Evolutionary conservation across 2,113 vertebrate species (phyloP), one percentile per base, ranked within the genome.

Genomic region (Tinamus guttatus): DNA sequence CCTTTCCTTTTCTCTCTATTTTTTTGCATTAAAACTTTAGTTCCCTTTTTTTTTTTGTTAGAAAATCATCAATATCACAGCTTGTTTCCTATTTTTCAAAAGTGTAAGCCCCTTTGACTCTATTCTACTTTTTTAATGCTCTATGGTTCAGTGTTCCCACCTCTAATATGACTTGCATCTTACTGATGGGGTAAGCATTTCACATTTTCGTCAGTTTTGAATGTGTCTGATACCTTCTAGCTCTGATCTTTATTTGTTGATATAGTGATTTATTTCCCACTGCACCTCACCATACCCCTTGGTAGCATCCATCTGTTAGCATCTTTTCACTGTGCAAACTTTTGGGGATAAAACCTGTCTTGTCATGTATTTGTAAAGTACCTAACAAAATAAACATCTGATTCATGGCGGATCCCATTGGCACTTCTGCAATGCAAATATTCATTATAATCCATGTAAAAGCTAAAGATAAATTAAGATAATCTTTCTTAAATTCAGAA

Each of bases 331-430:
- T 49, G 11, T 30, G 25, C 25, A 64, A 52, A 11, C 34, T 80
- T 77, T 80, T 62, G 4, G 13, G 54, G 13, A 69, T 36, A 38
- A n/a, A 11, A 7, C 11, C 20, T 73, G 15, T 81, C 19, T 20
- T 7, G 2, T 75, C 17, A 20, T 7, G 3, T 36, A 49, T 65
- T 81, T 81, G 45, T n/a, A 19, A 0, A 0, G 2, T 15, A 76
- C 60, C 36, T 65, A 56, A 58, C 32, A 43, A 52, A 82, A 89
- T 32, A n/a, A 51, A 78, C 7, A 28, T 82, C 5, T 80, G 52
- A 77, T 25, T 77, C 17, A 21, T 25, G 32, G 6, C 28, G 76
- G 28, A 86, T 21, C 27, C 17, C 25, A 32, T 5, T 60, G 49
- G 3, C 30, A 38, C 4, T 89, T 90, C 9, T 1, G 0, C 51